Base-by-base conservation (phyloP, 2,888 invertebrate genomes). In the Agriotes lineatus region DNA sequence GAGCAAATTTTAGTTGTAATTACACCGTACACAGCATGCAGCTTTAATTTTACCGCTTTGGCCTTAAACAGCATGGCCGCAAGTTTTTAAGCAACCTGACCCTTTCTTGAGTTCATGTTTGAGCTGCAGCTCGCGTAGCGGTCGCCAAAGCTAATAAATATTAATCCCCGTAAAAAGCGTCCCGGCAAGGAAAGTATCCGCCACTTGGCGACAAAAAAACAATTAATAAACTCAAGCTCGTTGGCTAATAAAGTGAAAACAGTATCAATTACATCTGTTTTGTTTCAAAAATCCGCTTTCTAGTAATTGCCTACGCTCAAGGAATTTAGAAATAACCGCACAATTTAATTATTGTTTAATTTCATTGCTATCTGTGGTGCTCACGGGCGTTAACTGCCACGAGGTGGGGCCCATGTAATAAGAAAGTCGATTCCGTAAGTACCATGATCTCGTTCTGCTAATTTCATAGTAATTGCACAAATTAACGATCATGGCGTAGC, bases 1-100 rank as follows among this genome's bases (percentile, higher is more conserved):
- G 62, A 48, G 67, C 57, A 62, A 67, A 67, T 67, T 67, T 67
- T 57, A 56, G 48, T 57, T 57, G 67, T 67, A 67, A 67, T 67
- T 67, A 62, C 67, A 57, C 48, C 62, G 61, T 65, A 67, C 57
- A 67, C 45, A 67, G 50, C 67, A 57, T 67, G 67, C 62, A 62
- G 62, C 61, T 48, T 48, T 56, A 62, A 62, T 67, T 61, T 67
- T 62, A 62, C 56, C 54, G 62, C 62, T 22, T 50, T 16, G 48
- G 48, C 48, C 54, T 58, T 58, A 65, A 65, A 50, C 18, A 39
- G 33, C 50, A 39, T 33, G 59, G 45, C 16, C 33, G 18, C 33
- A 30, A 33, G 16, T 10, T 52, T 16, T 35, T 52, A 33, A 52
- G 25, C 7, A 30, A 52, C 14, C 33, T 52, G 52, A 52, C 52